phyloP scores from a whole-genome alignment of 2,888 invertebrate genomes.

The Ochlodes sylvanus region DNA sequence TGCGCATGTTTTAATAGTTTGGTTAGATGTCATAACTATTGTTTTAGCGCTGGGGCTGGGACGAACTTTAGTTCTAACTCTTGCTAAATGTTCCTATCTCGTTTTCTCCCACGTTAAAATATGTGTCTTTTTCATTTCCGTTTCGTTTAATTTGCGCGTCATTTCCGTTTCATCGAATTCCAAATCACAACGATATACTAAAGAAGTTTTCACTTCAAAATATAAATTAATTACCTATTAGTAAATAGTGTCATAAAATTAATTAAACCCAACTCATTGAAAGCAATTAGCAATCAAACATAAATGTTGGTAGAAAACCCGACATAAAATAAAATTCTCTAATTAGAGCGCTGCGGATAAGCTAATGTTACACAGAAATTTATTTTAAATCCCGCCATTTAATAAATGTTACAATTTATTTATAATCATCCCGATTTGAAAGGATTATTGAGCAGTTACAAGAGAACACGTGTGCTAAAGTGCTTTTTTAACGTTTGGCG shows the following conservation, averaged over 20 bases:
- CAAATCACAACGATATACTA: no score
- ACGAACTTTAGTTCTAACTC: no score
- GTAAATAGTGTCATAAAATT: background rate
- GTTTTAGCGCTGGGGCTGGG: no score
- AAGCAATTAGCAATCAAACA: background rate
- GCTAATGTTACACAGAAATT: constrained; percentile 30
- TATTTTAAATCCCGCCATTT: constrained; percentile 30
- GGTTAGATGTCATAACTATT: no score
- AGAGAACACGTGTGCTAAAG: constrained; percentile 38
- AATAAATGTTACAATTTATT: constrained; percentile 38
- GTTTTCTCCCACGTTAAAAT: no score
- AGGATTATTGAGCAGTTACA: constrained; percentile 43
- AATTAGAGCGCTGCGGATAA: constrained; percentile 19
- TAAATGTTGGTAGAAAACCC: background rate
- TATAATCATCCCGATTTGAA: constrained; percentile 42
- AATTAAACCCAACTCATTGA: background rate
- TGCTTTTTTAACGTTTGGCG: constrained; percentile 35
- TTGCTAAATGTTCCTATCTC: no score
- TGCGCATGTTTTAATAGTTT: no score
- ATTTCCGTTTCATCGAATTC: no score
- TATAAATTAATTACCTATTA: background rate
- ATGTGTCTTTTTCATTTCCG: no score
- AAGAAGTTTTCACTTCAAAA: no score
- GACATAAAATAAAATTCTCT: constrained; percentile 9
- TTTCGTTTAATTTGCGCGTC: no score